phyloP scores from a whole-genome alignment of 2,888 invertebrate species.

The Agrochola macilenta region DNA sequence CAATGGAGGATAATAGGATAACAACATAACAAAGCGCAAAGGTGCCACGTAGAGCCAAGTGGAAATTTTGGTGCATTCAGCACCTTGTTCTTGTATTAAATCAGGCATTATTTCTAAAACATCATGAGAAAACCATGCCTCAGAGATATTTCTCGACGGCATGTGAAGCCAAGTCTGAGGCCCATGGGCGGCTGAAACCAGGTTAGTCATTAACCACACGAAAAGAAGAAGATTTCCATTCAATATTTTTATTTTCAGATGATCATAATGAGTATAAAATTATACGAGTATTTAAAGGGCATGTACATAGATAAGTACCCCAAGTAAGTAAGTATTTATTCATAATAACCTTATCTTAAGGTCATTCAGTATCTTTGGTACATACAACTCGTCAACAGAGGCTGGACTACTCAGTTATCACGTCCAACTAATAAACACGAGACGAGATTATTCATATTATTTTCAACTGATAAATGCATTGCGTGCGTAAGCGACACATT shows the following conservation, averaged over 20 bases:
- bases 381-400: slow-evolving; percentile 43
- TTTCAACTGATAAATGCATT: slow-evolving; percentile 58
- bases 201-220: too few relatives aligned
- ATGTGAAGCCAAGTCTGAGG: too few relatives aligned
- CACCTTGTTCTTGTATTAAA: background rate
- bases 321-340: slow-evolving; percentile 12
- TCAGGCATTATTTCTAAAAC: too few relatives aligned
- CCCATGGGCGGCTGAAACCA: too few relatives aligned
- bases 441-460: slow-evolving; percentile 52
- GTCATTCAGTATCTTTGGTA: slow-evolving; percentile 45
- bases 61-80: background rate
- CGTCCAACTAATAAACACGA: slow-evolving; percentile 55
- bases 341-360: slow-evolving; percentile 46
- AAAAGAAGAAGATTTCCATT: background rate
- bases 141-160: too few relatives aligned
- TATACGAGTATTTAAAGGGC: background rate
- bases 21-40: slow-evolving; percentile 2
- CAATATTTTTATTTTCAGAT: background rate
- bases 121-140: too few relatives aligned
- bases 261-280: slow-evolving; percentile 12
- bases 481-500: slow-evolving; percentile 56
- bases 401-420: slow-evolving; percentile 47
- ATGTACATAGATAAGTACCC: background rate
- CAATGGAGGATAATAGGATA: slow-evolving; percentile 21
- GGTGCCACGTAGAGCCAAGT: background rate